Evolutionary conservation across 1,140 invertebrate genomes (phyloP).

Genomic region (Bombus fervidus): DNA sequence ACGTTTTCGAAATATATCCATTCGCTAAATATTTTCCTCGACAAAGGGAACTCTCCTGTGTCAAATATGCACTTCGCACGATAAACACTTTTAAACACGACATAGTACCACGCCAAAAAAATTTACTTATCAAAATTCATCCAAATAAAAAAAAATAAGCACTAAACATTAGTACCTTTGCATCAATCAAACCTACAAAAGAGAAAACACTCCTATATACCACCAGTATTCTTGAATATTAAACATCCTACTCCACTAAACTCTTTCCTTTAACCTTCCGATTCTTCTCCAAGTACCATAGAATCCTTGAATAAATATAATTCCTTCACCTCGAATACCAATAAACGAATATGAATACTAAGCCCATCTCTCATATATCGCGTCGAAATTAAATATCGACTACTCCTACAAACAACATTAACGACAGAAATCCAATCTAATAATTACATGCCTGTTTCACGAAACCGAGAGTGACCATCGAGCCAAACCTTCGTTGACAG

Average conservation of each 20-base stretch:
- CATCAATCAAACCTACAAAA: not conserved
- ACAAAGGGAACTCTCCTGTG: not conserved
- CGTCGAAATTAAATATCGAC: not conserved
- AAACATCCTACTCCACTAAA: not conserved
- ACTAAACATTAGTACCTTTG: not conserved
- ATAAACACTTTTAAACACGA: too few relatives aligned
- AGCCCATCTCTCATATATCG: not conserved
- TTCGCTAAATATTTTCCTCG: not conserved
- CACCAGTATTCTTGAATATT: not conserved
- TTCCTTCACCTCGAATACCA: not conserved
- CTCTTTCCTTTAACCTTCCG: not conserved
- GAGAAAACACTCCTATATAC: not conserved
- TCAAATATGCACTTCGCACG: not conserved
- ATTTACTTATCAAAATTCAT: too few relatives aligned
- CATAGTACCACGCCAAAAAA: too few relatives aligned
- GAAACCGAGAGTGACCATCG: constrained; percentile 24
- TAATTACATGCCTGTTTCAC: not conserved
- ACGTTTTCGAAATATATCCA: too few relatives aligned
- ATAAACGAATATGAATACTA: not conserved
- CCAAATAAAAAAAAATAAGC: not conserved
- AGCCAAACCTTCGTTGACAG: not conserved
- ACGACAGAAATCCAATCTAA: not conserved
- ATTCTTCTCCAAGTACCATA: not conserved
- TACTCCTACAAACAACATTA: not conserved
- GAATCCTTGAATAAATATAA: not conserved